These are phyloP conservation scores for Sarcophilus harrisii DNA, from an alignment of 2,797 vertebrate genomes.

Conservation along the genomic window DNA sequence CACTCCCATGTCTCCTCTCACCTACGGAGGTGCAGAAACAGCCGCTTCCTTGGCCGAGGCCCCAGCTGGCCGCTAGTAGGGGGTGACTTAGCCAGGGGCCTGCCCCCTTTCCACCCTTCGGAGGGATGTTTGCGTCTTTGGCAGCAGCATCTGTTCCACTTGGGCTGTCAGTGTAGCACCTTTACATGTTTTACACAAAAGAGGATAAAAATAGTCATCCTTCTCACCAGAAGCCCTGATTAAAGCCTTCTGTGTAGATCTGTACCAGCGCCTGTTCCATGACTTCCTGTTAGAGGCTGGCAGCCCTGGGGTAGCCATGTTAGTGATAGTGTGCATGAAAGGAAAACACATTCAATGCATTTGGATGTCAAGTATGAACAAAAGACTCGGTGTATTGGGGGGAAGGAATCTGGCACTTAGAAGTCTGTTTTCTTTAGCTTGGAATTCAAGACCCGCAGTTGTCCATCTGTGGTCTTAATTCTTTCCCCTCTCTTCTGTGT, in stretches of 20 bases:
- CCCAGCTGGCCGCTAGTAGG: neutral
- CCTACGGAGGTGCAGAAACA: neutral
- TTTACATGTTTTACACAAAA: conserved; percentile 40
- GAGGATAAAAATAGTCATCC: conserved; percentile 48
- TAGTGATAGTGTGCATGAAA: neutral
- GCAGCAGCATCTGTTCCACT: neutral
- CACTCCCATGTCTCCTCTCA: neutral
- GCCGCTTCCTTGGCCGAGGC: neutral
- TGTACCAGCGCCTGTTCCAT: neutral
- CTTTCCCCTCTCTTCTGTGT: neutral
- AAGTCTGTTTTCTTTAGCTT: neutral
- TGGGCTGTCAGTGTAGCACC: neutral
- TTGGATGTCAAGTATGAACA: neutral
- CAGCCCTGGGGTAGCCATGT: neutral
- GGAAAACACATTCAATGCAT: neutral
- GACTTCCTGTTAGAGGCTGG: neutral
- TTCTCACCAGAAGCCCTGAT: conserved; percentile 32
- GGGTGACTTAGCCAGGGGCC: neutral
- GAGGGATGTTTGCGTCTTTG: neutral
- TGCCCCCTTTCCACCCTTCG: neutral
- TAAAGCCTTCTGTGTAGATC: conserved; percentile 1
- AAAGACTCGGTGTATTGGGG: neutral
- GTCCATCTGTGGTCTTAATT: neutral
- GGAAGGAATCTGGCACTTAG: neutral
- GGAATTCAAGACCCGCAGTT: neutral